These are phyloP conservation scores for Archocentrus centrarchus DNA, from an alignment of 2,113 vertebrate genomes.

Conservation along the genomic window DNA sequence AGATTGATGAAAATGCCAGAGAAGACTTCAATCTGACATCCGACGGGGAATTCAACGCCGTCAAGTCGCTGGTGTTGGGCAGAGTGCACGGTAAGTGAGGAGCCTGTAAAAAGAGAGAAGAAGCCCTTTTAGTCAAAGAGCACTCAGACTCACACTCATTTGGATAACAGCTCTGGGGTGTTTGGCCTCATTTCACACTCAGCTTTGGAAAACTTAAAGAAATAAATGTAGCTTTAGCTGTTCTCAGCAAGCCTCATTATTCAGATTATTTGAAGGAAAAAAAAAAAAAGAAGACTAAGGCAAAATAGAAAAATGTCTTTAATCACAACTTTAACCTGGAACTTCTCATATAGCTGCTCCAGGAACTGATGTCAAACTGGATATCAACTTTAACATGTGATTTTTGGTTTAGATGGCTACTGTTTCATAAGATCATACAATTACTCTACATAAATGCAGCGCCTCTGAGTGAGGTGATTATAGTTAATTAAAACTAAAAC, in stretches of 20 bases:
- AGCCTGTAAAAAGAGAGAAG: not conserved
- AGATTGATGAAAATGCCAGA: constrained; percentile 62
- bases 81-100: constrained; percentile 52
- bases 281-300: not conserved
- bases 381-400: not conserved
- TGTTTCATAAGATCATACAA: not conserved
- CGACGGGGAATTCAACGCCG: constrained; percentile 57
- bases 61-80: constrained; percentile 65
- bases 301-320: not conserved
- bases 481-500: not conserved
- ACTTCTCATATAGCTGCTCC: not conserved
- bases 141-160: not conserved
- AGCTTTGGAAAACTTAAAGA: not conserved
- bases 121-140: not conserved
- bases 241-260: constrained; percentile 4
- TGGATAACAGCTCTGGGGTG: constrained; percentile 12
- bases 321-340: not conserved
- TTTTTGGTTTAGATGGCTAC: not conserved
- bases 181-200: constrained; percentile 7
- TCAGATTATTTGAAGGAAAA: not conserved
- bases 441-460: not conserved
- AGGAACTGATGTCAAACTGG: not conserved
- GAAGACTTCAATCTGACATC: constrained; percentile 72
- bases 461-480: too few relatives aligned
- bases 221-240: not conserved